Evolutionary conservation across 2,888 invertebrate genomes (phyloP).

Genomic region (Elegia similella): DNA sequence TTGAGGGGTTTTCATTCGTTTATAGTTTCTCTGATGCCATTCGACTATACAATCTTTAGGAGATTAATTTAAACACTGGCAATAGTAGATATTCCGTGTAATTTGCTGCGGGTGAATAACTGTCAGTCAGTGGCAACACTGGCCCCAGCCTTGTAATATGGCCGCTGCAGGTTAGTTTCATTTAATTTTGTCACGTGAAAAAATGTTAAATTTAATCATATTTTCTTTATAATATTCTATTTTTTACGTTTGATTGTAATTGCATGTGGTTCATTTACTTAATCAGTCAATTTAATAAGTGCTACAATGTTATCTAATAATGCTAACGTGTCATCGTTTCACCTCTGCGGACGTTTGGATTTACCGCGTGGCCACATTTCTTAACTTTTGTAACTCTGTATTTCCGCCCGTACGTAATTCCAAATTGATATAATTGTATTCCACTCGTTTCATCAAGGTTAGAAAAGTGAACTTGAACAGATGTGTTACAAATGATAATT

Average conservation of each 20-base stretch:
- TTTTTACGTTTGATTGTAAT: conserved; percentile 37
- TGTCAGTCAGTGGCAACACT: conserved; percentile 65
- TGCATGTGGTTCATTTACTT: conserved; percentile 35
- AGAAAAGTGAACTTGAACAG: conserved; percentile 32
- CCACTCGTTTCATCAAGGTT: conserved; percentile 30
- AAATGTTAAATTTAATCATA: conserved; percentile 41
- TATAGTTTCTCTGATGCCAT: too few species aligned
- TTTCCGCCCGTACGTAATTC: conserved; percentile 36
- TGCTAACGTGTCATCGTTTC: conserved; percentile 81
- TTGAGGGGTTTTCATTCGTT: too few species aligned
- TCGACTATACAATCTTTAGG: neutral
- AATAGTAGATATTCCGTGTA: neutral
- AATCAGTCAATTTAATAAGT: conserved; percentile 26
- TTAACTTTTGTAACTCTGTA: conserved; percentile 46
- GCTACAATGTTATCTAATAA: conserved; percentile 59
- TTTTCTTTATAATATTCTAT: conserved; percentile 35
- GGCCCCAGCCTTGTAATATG: conserved; percentile 84
- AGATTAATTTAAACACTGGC: neutral
- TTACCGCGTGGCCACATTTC: conserved; percentile 82
- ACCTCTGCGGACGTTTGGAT: conserved; percentile 78
- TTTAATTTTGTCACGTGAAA: conserved; percentile 79
- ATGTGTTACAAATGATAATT: conserved; percentile 36
- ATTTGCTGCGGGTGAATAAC: conserved; percentile 28
- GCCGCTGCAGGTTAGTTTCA: conserved; percentile 87
- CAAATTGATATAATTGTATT: conserved; percentile 30